Evolutionary conservation across 2,888 invertebrate genomes (phyloP), one percentile per base, ranked within the genome.

Genomic region (Agrochola macilenta): DNA sequence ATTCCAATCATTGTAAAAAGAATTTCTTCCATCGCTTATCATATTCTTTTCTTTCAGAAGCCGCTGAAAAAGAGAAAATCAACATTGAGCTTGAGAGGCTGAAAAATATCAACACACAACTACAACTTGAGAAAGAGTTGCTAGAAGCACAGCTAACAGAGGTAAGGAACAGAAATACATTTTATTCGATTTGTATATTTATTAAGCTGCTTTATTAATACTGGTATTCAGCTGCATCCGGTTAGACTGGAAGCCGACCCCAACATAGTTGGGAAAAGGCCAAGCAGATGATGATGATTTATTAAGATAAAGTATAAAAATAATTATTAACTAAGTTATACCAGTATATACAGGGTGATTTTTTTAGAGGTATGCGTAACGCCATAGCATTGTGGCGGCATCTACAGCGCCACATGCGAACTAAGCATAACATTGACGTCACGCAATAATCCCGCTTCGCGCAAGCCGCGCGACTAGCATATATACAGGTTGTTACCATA

Each of bases 21-120:
- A 2, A 58, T n/a, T 26, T 57, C 5, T 14, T 14, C 26, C 60
- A 2, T 60, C 30, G 3, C 60, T 30, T 30, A 30, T 60, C 0
- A 17, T 17, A 30, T 60, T 52, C 2, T 39, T n/a, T 76, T 0
- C 26, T 76, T 74, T 64, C 88, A 97, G 97, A 97, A 92, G 95
- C 97, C 4, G 97, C 97, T 3, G 97, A 97, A 87, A 97, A 97
- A 17, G 95, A 97, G 86, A 96, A 95, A 79, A 95, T 98, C 69
- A 98, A 98, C 89, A 97, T 97, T 58, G 98, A 98, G 91, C 95
- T 97, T 80, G 96, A 96, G 77, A 92, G 93, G 86, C 87, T 97
- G 90, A 97, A 97, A 84, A 92, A 90, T 4, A 94, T 94, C 60
- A 96, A 96, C 85, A 90, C 94, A 26, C 97, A 97, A 76, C 87